phyloP scores from a whole-genome alignment of 2,888 invertebrate species.

The Acrobasis suavella region DNA sequence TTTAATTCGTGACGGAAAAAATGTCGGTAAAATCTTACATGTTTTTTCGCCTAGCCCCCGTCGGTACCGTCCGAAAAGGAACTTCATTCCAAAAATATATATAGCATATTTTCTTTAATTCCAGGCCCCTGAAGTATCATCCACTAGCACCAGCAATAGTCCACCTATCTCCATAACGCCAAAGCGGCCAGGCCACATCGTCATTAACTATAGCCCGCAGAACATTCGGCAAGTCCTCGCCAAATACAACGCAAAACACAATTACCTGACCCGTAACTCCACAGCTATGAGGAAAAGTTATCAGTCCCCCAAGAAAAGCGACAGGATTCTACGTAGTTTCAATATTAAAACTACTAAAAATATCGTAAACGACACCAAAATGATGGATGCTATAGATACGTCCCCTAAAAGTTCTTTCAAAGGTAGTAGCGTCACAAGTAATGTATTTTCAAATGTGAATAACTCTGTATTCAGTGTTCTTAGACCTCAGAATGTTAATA shows the following conservation, averaged over 20 bases:
- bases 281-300: slow-evolving; percentile 23
- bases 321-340: slow-evolving; percentile 59
- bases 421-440: background rate
- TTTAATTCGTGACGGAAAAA: too few relatives aligned
- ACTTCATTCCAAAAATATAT: too few relatives aligned
- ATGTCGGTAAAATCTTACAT: too few relatives aligned
- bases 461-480: slow-evolving; percentile 32
- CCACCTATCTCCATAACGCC: slow-evolving; percentile 54
- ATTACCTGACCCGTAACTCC: slow-evolving; percentile 23
- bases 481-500: slow-evolving; percentile 29
- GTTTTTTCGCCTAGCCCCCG: too few relatives aligned
- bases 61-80: too few relatives aligned
- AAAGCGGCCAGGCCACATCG: slow-evolving; percentile 37
- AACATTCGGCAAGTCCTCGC: slow-evolving; percentile 32
- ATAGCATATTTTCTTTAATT: slow-evolving; percentile 25
- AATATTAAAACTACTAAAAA: slow-evolving; percentile 36
- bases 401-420: background rate
- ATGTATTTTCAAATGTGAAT: slow-evolving; percentile 19
- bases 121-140: slow-evolving; percentile 53
- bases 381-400: background rate
- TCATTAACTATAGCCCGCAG: slow-evolving; percentile 39
- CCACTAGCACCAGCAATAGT: slow-evolving; percentile 47
- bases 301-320: slow-evolving; percentile 37
- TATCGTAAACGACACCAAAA: slow-evolving; percentile 37
- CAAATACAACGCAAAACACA: slow-evolving; percentile 36